Base-by-base conservation (phyloP, 1,140 invertebrate species). In the Lutraria rhynchaena region DNA sequence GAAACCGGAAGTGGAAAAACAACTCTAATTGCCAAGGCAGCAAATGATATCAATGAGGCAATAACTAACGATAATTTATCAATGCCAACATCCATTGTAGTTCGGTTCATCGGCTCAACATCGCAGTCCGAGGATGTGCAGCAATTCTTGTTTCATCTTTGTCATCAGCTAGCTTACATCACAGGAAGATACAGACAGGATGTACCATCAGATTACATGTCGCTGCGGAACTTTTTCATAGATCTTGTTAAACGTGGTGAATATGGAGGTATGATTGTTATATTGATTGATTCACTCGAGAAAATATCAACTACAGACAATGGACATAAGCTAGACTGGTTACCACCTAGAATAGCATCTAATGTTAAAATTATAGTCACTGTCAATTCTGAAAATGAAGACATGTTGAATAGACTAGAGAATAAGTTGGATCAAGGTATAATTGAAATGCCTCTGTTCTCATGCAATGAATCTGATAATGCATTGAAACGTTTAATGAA, bases 241-340 rank as follows among this genome's bases (percentile, higher is more conserved):
- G 85, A 90, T 44, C 41, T 89, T 5, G 58, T 91, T 19, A 86
- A 86, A 70, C 74, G 84, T 49, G 88, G 89, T 13, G 86, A 90
- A 46, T 89, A 88, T 70, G 78, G 81, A 1, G 89, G 90, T 17
- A 87, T 88, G 73, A 33, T 92, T 2, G 82, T 92, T 1, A 83
- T 92, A 33, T 35, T 92, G 7, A 57, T 92, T 1, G 92, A 92
- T 80, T 83, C 83, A 15, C 63, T 92, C 0, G 89, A 92, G 53
- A 75, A 87, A 24, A 67, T 92, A 46, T 82, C 83, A 17, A 44
- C 86, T 7, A 76, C 33, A 46, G 85, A 89, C 51, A 81, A 78
- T 51, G 88, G 86, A 31, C 84, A 87, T 41, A 88, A 88, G n/a
- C 61, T 91, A 24, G 89, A 90, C 82, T 92, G 91, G 92, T 53